Conservation (phyloP, 1,140 invertebrate genomes). For the Gerris buenoi region DNA sequence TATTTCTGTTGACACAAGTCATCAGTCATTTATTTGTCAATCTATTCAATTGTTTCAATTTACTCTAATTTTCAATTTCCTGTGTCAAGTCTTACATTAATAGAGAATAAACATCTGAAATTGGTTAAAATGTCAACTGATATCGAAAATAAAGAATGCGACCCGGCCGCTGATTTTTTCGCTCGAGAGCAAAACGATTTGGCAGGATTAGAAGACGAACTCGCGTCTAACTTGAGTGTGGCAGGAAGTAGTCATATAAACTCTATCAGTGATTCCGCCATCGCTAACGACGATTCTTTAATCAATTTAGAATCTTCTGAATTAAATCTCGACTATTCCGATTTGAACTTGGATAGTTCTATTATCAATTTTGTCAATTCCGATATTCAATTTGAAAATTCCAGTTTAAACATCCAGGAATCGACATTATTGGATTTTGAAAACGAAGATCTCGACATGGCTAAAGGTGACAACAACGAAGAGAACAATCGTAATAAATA, state of each 20-base stretch:
- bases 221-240: conserved; percentile 23
- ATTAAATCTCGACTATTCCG: no score
- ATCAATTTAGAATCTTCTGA: neutral
- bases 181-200: conserved; percentile 80
- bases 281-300: neutral
- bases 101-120: no score
- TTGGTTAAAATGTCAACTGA: no score
- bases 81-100: no score
- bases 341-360: neutral
- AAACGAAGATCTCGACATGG: no score
- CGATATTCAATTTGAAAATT: neutral
- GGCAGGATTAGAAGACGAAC: conserved; percentile 79
- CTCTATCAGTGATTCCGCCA: neutral
- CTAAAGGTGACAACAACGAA: no score
- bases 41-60: no score
- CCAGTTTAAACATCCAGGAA: neutral
- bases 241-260: neutral
- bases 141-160: conserved; percentile 63
- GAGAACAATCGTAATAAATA: neutral
- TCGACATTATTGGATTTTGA: no score
- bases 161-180: conserved; percentile 85
- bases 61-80: no score
- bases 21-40: no score
- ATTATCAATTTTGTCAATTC: neutral
- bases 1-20: no score